phyloP scores from a whole-genome alignment of 2,888 invertebrate genomes.

The Aradus depressus region DNA sequence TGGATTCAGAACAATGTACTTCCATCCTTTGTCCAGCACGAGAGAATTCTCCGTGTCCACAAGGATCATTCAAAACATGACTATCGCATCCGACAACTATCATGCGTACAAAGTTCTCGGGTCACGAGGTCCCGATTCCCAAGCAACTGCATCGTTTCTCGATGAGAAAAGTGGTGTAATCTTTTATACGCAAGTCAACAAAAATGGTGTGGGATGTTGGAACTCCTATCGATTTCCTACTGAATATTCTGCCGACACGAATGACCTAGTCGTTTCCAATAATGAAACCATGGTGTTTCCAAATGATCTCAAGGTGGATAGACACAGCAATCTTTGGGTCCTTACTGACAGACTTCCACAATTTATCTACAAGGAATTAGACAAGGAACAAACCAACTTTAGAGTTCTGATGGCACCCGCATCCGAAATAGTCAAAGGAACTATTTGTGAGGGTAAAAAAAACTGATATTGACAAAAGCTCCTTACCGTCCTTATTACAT shows the following conservation, averaged over 20 bases:
- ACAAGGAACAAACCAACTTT: constrained; percentile 57
- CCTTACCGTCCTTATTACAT: too few relatives aligned
- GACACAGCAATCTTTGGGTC: constrained; percentile 59
- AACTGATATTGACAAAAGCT: too few relatives aligned
- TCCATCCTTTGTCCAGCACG: constrained; percentile 72
- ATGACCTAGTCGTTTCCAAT: constrained; percentile 51
- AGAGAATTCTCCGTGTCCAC: constrained; percentile 69
- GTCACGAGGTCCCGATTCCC: constrained; percentile 56
- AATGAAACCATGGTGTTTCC: constrained; percentile 60
- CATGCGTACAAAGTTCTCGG: constrained; percentile 63
- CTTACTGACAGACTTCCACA: constrained; percentile 63
- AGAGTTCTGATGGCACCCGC: constrained; percentile 57
- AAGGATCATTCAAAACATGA: constrained; percentile 57
- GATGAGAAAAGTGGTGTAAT: constrained; percentile 56
- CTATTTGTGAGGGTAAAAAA: constrained; percentile 61
- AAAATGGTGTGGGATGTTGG: constrained; percentile 70
- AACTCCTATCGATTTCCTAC: constrained; percentile 47
- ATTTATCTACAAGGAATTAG: constrained; percentile 54
- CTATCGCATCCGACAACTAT: constrained; percentile 55
- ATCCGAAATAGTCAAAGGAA: constrained; percentile 50
- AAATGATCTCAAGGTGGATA: constrained; percentile 67
- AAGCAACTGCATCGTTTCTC: constrained; percentile 61
- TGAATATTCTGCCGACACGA: constrained; percentile 50
- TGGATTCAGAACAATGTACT: constrained; percentile 49
- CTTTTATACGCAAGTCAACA: constrained; percentile 67